These are phyloP conservation scores for Pitangus sulphuratus DNA, from an alignment of 2,797 vertebrate genomes.

Conservation along the genomic window DNA sequence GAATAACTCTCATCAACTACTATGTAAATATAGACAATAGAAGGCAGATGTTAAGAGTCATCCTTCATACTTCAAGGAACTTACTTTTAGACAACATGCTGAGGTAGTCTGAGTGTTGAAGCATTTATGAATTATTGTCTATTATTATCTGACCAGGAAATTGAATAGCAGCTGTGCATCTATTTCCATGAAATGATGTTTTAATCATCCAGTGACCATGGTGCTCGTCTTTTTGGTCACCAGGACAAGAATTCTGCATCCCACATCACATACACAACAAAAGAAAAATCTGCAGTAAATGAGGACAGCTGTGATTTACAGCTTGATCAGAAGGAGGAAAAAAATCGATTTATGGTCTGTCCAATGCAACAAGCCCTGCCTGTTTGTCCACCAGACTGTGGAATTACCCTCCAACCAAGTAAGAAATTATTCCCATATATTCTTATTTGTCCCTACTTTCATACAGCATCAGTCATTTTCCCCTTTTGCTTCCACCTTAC, in stretches of 20 bases:
- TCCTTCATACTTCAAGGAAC: background rate
- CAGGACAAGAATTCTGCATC: background rate
- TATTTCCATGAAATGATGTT: background rate
- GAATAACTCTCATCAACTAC: background rate
- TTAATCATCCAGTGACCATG: background rate
- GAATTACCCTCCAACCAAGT: constrained; percentile 57
- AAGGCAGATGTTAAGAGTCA: background rate
- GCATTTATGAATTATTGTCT: background rate
- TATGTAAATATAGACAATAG: background rate
- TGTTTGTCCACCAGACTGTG: constrained; percentile 54
- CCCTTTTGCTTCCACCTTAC: constrained; percentile 15
- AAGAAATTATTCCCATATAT: constrained; percentile 48
- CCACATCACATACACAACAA: background rate
- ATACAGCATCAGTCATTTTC: constrained; percentile 20
- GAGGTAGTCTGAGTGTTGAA: background rate
- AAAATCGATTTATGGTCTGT: constrained; percentile 65
- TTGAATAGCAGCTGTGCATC: background rate
- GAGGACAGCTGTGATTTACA: constrained; percentile 58
- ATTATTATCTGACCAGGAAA: background rate
- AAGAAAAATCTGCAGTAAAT: constrained; percentile 6
- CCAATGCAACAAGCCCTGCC: constrained; percentile 45
- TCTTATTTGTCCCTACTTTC: constrained; percentile 4
- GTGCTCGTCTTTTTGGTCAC: background rate
- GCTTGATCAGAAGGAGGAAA: constrained; percentile 51
- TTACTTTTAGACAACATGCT: background rate